Evolutionary conservation across 2,888 invertebrate genomes (phyloP), one percentile per base, ranked within the genome.

Genomic region (Bedellia somnulentella): DNA sequence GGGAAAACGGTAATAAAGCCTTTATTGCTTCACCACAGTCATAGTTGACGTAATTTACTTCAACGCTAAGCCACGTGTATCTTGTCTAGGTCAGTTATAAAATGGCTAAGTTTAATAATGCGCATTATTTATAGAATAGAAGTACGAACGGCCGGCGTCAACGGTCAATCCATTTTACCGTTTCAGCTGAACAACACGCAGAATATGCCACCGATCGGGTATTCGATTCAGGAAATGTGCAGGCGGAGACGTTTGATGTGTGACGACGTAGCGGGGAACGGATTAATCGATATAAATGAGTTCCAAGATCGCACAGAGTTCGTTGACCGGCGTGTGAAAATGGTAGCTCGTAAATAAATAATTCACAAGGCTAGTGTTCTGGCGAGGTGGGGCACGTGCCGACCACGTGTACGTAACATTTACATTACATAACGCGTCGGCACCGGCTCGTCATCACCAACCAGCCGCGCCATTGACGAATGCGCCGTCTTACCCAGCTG

Each of bases 321-420:
- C 73, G 45, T 57, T 61, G 73, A 71, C 73, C 73, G 66, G 62
- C 73, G 73, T 73, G 73, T 70, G 73, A 73, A 71, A 71, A 73
- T 71, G 71, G 67, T 68, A 68, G 49, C 51, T 71, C 73, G 73
- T 71, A 75, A 75, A 75, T 75, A 75, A 73, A 75, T 75, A 75
- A 73, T 73, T 75, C 73, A 75, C 73, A 75, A 75, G 73, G 73
- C 73, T 75, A 71, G 73, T 71, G 68, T 68, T 70, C 66, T 64
- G 57, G 52, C n/a, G n/a, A n/a, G 61, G 57, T 58, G 59, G 63
- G 62, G 66, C 68, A 70, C 73, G 71, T 68, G 73, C 66, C 57
- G 42, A 14, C 49, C 64, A 62, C 71, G 73, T 73, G 71, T 68
- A 64, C 63, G 66, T 70, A 73, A 73, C 71, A 70, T 71, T 73